Evolutionary conservation across 2,797 vertebrate genomes (phyloP).

Genomic region (Chelon labrosus): DNA sequence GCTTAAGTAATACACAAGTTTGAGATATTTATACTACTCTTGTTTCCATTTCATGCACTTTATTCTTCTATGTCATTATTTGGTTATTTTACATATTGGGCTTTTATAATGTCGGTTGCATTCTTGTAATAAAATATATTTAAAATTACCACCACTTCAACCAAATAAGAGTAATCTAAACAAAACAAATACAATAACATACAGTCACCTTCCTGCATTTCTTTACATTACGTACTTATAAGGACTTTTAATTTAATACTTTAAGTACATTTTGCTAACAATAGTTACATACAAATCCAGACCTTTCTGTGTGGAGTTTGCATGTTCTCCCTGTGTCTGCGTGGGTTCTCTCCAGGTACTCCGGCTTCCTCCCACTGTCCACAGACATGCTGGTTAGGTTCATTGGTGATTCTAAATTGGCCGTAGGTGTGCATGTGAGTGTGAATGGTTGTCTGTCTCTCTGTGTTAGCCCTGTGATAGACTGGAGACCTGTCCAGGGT

Average conservation of each 20-base stretch:
- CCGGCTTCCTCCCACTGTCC: no score
- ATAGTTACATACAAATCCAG: not conserved
- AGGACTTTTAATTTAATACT: no score
- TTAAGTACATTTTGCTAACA: not conserved
- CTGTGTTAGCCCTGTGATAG: no score
- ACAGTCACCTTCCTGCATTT: not conserved
- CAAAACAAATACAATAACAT: not conserved
- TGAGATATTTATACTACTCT: not conserved
- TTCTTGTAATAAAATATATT: not conserved
- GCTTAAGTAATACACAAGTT: not conserved
- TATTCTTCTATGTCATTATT: not conserved
- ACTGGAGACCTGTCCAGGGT: no score
- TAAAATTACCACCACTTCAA: not conserved
- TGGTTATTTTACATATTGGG: not conserved
- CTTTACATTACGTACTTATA: not conserved
- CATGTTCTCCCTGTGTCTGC: no score
- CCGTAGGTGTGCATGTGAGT: no score
- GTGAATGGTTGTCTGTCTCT: no score
- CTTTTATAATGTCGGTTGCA: not conserved
- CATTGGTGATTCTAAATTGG: no score
- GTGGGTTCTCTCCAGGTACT: no score
- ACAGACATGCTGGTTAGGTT: no score
- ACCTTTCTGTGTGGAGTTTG: no score
- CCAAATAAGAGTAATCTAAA: not conserved
- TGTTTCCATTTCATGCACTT: not conserved